Conservation (phyloP, 2,888 invertebrate species). For the Congeria kusceri region DNA sequence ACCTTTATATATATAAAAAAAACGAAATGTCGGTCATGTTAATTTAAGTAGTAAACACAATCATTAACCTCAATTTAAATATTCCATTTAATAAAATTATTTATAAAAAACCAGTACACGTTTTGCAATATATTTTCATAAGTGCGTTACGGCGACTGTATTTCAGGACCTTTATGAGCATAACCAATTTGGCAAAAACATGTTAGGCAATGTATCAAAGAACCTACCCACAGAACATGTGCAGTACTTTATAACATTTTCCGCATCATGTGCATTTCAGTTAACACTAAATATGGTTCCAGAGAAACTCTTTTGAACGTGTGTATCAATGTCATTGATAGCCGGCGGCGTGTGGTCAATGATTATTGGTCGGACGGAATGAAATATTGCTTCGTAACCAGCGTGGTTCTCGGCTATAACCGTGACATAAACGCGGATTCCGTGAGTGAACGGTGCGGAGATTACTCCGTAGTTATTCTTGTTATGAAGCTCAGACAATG, state of each 20-base stretch:
- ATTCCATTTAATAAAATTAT: no score
- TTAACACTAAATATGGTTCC: conserved; percentile 3
- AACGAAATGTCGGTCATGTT: no score
- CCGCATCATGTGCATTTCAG: conserved; percentile 35
- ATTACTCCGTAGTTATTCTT: conserved; percentile 23
- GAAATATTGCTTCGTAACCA: conserved; percentile 51
- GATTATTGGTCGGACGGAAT: conserved; percentile 34
- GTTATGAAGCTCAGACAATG: conserved; percentile 30
- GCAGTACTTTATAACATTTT: conserved; percentile 36
- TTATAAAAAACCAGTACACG: no score
- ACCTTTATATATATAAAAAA: no score
- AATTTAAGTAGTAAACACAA: neutral
- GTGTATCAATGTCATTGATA: conserved; percentile 20
- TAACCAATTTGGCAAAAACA: no score
- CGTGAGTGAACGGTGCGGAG: conserved; percentile 46
- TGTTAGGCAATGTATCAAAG: no score
- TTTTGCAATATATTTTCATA: no score
- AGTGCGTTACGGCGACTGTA: no score
- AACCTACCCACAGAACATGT: conserved; percentile 34
- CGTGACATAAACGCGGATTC: conserved; percentile 53
- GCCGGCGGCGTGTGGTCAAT: conserved; percentile 66
- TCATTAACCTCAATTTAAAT: no score
- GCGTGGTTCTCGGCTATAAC: conserved; percentile 65
- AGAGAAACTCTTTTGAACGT: no score
- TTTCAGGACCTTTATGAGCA: no score